A percentile compares a stretch with the other conserved stretches of the same genome.
Evolutionary conservation across 2,888 invertebrate genomes (phyloP).

Genomic region (Perithous albicinctus): DNA sequence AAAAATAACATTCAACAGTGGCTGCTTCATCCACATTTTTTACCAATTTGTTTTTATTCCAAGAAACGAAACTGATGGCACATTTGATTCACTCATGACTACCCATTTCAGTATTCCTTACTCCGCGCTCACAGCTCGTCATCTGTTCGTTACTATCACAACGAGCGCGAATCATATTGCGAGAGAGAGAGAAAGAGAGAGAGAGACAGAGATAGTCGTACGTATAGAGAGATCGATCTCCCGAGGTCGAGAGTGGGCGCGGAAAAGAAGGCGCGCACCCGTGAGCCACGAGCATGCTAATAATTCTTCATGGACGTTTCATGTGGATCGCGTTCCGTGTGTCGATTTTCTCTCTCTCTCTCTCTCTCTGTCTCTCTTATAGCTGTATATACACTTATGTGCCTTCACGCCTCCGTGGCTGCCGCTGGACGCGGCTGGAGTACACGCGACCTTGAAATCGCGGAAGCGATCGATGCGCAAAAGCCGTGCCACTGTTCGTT

Average conservation of each 20-base stretch:
- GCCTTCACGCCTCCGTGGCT: slow-evolving; percentile 3
- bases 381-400: not conserved
- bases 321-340: slow-evolving; percentile 50
- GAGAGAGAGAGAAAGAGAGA: slow-evolving; percentile 18
- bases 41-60: not conserved
- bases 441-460: slow-evolving; percentile 57
- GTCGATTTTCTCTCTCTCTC: slow-evolving; percentile 17
- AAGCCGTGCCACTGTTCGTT: slow-evolving; percentile 34
- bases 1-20: not conserved
- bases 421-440: slow-evolving; percentile 2
- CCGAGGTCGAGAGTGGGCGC: slow-evolving; percentile 67
- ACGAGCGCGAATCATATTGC: not conserved
- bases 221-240: slow-evolving; percentile 42
- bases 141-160: not conserved
- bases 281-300: slow-evolving; percentile 62
- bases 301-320: slow-evolving; percentile 65
- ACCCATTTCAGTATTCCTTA: slow-evolving; percentile 11
- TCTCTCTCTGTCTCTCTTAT: slow-evolving; percentile 26
- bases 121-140: slow-evolving; percentile 5
- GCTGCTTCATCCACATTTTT: not conserved
- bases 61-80: not conserved
- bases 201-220: not conserved
- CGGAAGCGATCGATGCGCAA: slow-evolving; percentile 60
- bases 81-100: not conserved
- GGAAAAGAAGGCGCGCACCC: slow-evolving; percentile 48